Evolutionary conservation across 2,888 invertebrate genomes (phyloP).

Genomic region (Caenorhabditis macrosperma): DNA sequence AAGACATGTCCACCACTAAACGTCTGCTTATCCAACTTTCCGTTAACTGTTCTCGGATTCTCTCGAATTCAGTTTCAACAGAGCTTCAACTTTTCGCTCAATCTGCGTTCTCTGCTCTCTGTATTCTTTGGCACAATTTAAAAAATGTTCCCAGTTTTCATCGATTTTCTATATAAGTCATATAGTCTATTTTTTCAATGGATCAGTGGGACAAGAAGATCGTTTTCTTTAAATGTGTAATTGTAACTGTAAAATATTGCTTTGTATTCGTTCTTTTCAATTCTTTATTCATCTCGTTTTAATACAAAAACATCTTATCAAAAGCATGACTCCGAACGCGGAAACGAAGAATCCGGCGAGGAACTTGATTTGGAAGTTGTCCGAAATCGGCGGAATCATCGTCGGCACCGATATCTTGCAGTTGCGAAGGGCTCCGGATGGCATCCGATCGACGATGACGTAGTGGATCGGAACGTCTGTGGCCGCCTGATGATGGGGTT

Average conservation of each 20-base stretch:
- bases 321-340: slow-evolving; percentile 43
- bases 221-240: no score
- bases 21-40: no score
- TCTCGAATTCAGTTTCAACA: no score
- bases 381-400: slow-evolving; percentile 25
- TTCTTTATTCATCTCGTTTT: slow-evolving; percentile 34
- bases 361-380: slow-evolving; percentile 50
- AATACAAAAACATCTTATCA: slow-evolving; percentile 50
- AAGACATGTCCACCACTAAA: no score
- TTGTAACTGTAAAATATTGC: neutral
- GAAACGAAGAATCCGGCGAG: slow-evolving; percentile 31
- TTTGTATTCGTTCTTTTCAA: neutral
- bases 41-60: no score
- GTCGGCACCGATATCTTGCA: slow-evolving; percentile 45
- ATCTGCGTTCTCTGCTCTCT: no score
- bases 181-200: no score
- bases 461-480: slow-evolving; percentile 60
- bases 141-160: no score
- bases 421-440: slow-evolving; percentile 38
- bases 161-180: no score
- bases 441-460: slow-evolving; percentile 58
- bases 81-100: no score
- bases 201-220: no score
- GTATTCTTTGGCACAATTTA: no score
- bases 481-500: slow-evolving; percentile 45